These are phyloP conservation scores for Parnassius glacialis DNA, from an alignment of 2,888 invertebrate species.

Conservation along the genomic window DNA sequence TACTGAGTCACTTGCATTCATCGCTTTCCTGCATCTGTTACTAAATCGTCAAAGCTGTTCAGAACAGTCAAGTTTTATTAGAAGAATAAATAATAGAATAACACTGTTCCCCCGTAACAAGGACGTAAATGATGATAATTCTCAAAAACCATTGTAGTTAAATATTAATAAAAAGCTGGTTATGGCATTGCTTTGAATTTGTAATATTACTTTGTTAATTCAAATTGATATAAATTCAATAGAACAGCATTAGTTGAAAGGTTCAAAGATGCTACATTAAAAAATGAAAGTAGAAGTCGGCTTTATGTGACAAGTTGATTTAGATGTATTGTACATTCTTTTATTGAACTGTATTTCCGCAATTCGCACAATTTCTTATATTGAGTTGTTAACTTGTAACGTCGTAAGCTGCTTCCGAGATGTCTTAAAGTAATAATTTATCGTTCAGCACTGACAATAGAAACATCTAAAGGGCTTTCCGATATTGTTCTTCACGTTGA, in stretches of 20 bases:
- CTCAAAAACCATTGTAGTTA: no score
- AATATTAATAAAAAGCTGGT: no score
- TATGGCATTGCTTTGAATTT: no score
- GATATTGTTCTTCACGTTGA: conserved; percentile 4
- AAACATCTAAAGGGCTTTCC: conserved; percentile 1
- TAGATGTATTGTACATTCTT: conserved; percentile 6
- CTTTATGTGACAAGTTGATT: conserved; percentile 1
- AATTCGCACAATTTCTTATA: neutral
- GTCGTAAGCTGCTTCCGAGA: conserved; percentile 13
- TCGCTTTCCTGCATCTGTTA: no score
- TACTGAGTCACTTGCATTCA: no score
- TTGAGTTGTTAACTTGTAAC: conserved; percentile 1
- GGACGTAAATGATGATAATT: no score
- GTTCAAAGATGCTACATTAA: neutral
- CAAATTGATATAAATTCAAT: no score
- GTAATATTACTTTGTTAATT: no score
- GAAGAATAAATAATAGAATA: no score
- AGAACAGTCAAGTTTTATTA: no score
- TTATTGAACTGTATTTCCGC: conserved; percentile 7
- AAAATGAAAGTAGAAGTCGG: neutral
- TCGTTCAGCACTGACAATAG: conserved; percentile 6
- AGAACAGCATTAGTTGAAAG: neutral
- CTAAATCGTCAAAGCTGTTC: no score
- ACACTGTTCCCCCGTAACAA: no score
- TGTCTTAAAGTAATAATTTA: conserved; percentile 12